Base-by-base conservation (phyloP, 2,888 invertebrate genomes). In the Dryocosmus kuriphilus region DNA sequence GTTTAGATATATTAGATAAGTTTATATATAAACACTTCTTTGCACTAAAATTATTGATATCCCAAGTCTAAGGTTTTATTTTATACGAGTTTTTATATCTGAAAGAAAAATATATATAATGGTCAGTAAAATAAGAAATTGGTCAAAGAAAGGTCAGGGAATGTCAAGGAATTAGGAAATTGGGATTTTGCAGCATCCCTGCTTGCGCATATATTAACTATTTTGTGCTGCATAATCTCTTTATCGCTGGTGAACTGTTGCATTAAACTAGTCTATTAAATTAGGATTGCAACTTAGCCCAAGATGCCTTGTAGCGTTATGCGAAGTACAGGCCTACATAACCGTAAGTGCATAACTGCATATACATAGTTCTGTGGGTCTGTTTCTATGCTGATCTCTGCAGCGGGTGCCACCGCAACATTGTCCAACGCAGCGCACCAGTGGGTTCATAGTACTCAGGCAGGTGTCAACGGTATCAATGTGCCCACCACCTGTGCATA, bases 401-500 rank as follows among this genome's bases (percentile, higher is more conserved):
- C 86, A 88, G 81, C 86, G 81, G 86, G 83, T 85, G 83, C 83
- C 83, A 85, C 88, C 88, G 84, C 88, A 88, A 88, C 88, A 88
- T 79, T 85, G 85, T 86, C 86, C 82, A 77, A 83, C 83, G 79
- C 77, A 82, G 81, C 80, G 82, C 81, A 84, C 84, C 84, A 83
- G 82, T 84, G 84, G 81, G 84, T 85, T 83, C 82, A 82, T 82
- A 86, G 79, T 30, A 74, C 55, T 77, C 60, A 5, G 27, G 16
- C 27, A 60, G 60, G 24, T 60, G 16, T 60, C 27, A 55, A 55
- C 51, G 22, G 77, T 80, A 78, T 75, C 62, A 79, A 76, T 77
- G 41, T 76, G 75, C 71, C 74, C 76, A 77, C 80, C n/a, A 22
- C 2, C 51, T 30, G 46, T 32, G 46, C n/a, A 71, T 71, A 82